These are phyloP conservation scores for Apoda limacodes DNA, from an alignment of 2,888 invertebrate genomes.

Conservation along the genomic window DNA sequence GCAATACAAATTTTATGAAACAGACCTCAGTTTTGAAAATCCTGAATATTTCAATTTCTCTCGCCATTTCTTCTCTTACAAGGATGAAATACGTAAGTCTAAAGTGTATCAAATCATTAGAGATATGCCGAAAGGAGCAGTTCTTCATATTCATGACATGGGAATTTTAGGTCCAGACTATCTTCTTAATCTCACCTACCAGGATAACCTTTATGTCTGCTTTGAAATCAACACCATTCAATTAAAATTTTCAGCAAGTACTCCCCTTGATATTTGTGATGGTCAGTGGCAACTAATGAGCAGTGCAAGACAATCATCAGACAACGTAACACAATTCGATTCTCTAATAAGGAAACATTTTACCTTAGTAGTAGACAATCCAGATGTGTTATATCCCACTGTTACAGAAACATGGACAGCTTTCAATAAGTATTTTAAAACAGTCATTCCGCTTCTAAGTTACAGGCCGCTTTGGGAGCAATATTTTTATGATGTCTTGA, in stretches of 20 bases:
- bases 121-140: slow-evolving; percentile 80
- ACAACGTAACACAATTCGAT: slow-evolving; percentile 60
- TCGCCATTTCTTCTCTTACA: slow-evolving; percentile 73
- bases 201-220: slow-evolving; percentile 70
- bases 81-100: slow-evolving; percentile 68
- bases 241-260: slow-evolving; percentile 35
- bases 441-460: slow-evolving; percentile 63
- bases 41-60: slow-evolving; percentile 73
- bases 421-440: slow-evolving; percentile 68
- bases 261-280: slow-evolving; percentile 28
- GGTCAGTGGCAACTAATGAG: slow-evolving; percentile 57
- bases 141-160: slow-evolving; percentile 77
- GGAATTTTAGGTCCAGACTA: slow-evolving; percentile 73
- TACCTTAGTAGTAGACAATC: slow-evolving; percentile 65
- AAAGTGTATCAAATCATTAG: slow-evolving; percentile 75
- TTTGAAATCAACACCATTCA: slow-evolving; percentile 24
- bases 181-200: slow-evolving; percentile 73
- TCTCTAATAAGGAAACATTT: slow-evolving; percentile 59
- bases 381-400: slow-evolving; percentile 49
- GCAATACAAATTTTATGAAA: slow-evolving; percentile 65
- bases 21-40: slow-evolving; percentile 61
- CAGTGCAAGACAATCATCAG: slow-evolving; percentile 42
- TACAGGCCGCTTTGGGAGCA: slow-evolving; percentile 75
- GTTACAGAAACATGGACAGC: slow-evolving; percentile 70
- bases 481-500: slow-evolving; percentile 73